Evolutionary conservation across 1,140 invertebrate species (phyloP).

Genomic region (Neodiprion fabricii): DNA sequence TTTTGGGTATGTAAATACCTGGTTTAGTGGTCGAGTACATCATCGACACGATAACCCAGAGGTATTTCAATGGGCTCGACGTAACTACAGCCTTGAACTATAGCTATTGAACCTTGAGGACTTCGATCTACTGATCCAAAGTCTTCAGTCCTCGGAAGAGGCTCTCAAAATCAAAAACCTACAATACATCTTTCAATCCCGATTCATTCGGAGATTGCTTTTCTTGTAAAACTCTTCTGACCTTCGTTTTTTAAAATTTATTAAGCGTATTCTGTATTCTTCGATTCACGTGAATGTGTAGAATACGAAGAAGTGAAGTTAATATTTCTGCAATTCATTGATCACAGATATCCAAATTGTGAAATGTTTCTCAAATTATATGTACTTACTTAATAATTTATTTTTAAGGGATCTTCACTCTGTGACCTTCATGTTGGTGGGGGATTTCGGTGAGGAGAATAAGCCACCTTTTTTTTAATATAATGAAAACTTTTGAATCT

Average conservation of each 20-base stretch:
- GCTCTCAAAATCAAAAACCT: neutral
- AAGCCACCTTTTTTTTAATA: too few species aligned
- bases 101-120: constrained; percentile 7
- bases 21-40: constrained; percentile 14
- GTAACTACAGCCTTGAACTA: constrained; percentile 13
- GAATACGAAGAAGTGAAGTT: too few species aligned
- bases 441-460: too few species aligned
- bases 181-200: neutral
- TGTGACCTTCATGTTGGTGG: too few species aligned
- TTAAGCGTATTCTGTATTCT: neutral
- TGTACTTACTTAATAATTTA: too few species aligned
- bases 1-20: constrained; percentile 18
- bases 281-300: too few species aligned
- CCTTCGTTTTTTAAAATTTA: constrained; percentile 7
- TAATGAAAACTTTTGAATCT: too few species aligned
- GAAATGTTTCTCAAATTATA: too few species aligned
- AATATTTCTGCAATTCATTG: too few species aligned
- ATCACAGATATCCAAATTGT: too few species aligned
- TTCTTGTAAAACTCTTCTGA: neutral
- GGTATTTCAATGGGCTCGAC: constrained; percentile 25
- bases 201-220: neutral
- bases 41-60: constrained; percentile 22
- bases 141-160: constrained; percentile 10
- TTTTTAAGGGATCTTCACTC: too few species aligned
- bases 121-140: constrained; percentile 26